Evolutionary conservation across 1,140 invertebrate genomes (phyloP).

Genomic region (Hypothenemus hampei): DNA sequence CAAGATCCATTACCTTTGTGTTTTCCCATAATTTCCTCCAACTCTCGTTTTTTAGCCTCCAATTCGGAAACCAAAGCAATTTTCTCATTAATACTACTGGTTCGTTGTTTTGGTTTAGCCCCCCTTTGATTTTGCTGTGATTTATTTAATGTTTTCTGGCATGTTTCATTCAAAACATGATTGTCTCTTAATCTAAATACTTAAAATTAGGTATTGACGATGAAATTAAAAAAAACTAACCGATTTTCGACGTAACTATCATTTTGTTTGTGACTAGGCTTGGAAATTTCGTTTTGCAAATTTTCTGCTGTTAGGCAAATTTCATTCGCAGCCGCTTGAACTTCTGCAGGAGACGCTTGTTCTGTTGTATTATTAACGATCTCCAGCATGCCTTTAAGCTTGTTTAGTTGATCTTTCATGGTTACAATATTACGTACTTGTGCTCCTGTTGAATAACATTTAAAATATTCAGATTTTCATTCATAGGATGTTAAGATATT

Average conservation of each 20-base stretch:
- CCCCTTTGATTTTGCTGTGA: conserved; percentile 34
- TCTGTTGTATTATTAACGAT: conserved; percentile 43
- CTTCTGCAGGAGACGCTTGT: conserved; percentile 28
- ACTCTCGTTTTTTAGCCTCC: conserved; percentile 44
- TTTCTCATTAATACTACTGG: conserved; percentile 32
- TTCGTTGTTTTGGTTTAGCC: conserved; percentile 25
- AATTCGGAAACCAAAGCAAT: conserved; percentile 39
- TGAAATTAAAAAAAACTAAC: neutral
- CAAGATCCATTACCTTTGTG: conserved; percentile 39
- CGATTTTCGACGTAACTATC: conserved; percentile 26
- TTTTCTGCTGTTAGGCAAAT: conserved; percentile 40
- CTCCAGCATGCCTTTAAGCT: conserved; percentile 44
- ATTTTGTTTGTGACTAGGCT: conserved; percentile 22
- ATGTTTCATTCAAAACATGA: conserved; percentile 18
- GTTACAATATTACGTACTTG: conserved; percentile 42
- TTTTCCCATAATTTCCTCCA: conserved; percentile 48
- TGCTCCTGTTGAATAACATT: conserved; percentile 20
- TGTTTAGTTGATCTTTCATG: conserved; percentile 43
- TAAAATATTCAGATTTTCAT: conserved; percentile 3
- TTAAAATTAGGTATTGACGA: neutral
- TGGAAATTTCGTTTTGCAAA: conserved; percentile 38
- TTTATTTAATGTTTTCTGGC: conserved; percentile 40
- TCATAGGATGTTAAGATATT: neutral
- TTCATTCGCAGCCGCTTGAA: conserved; percentile 32
- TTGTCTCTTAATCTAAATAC: conserved; percentile 19